Percentiles rank a stretch among this genome's conserved stretches.
phyloP scores from a whole-genome alignment of 2,888 invertebrate genomes.

The Ormyrus thymus region DNA sequence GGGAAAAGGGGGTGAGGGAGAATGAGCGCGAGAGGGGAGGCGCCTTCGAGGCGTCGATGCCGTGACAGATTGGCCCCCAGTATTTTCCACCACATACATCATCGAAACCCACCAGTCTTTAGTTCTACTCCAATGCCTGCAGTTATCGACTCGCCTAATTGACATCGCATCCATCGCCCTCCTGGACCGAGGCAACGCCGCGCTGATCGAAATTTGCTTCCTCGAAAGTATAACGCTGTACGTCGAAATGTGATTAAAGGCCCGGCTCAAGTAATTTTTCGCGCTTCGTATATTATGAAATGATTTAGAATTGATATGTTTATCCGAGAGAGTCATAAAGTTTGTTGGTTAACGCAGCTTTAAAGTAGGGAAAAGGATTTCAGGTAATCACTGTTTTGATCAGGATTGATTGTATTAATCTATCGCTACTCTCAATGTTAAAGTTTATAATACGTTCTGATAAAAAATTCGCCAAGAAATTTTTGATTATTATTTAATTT shows the following conservation, averaged over 20 bases:
- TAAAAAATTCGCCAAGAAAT: neutral
- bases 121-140: constrained; percentile 70
- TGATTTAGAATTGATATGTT: neutral
- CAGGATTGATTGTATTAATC: no score
- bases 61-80: constrained; percentile 72
- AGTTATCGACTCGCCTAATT: constrained; percentile 69
- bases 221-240: constrained; percentile 7
- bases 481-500: neutral
- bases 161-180: constrained; percentile 60
- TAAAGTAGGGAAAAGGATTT: neutral
- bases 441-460: no score
- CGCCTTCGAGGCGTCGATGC: constrained; percentile 70
- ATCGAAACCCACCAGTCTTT: constrained; percentile 66
- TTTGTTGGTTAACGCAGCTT: neutral
- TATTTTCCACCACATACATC: constrained; percentile 75
- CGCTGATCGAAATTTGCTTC: constrained; percentile 42
- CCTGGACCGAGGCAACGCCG: neutral
- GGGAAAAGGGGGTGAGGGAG: constrained; percentile 38
- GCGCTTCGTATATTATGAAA: constrained; percentile 11
- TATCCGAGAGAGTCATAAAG: no score
- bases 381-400: neutral
- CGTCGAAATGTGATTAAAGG: neutral
- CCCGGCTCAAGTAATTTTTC: constrained; percentile 6
- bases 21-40: constrained; percentile 53
- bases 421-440: no score